Base-by-base conservation (phyloP, 2,113 vertebrate genomes). In the Arvicanthis niloticus region DNA sequence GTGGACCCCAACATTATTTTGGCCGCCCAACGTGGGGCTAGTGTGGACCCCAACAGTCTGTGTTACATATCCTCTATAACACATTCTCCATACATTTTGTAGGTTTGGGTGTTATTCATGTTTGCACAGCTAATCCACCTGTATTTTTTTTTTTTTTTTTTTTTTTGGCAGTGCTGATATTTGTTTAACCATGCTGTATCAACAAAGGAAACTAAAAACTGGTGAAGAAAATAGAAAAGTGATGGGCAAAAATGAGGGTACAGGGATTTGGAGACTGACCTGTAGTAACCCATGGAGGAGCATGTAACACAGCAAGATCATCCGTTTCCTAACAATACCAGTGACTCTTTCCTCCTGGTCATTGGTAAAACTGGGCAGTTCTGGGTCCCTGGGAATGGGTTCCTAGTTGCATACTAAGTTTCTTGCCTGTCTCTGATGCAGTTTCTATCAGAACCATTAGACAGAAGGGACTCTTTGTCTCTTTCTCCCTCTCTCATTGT, bases 311-410 rank as follows among this genome's bases (percentile, higher is more conserved):
- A 53, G 19, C 89, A 88, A 53, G 42, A 51, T 76, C 94, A 97
- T 42, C 97, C 96, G 96, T 98, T 98, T 98, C 81, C 94, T 92
- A 45, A 95, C 95, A 91, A 95, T 96, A 62, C 48, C 68, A 60
- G 84, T 31, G 76, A 97, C 93, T 97, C 96, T 97, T 98, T 97
- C 97, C 97, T 97, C 85, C 91, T 88, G n/a, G 26, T 8, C 81
- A n/a, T 8, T 91, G 96, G 91, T 89, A 96, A 62, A 98, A 97
- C 67, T 89, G 42, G 70, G 80, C 89, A 96, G 86, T 89, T 62
- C 88, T 94, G 95, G 95, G 62, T 90, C 98, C 60, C 76, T 82
- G 96, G 86, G 87, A 91, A 19, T 89, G 92, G 96, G 85, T 62
- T 92, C 80, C 78, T 91, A 48, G 95, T 96, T 97, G 94, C 94